Conservation (phyloP, 92 coral and sea anemone genomes). For the Palythoa heliodiscus region DNA sequence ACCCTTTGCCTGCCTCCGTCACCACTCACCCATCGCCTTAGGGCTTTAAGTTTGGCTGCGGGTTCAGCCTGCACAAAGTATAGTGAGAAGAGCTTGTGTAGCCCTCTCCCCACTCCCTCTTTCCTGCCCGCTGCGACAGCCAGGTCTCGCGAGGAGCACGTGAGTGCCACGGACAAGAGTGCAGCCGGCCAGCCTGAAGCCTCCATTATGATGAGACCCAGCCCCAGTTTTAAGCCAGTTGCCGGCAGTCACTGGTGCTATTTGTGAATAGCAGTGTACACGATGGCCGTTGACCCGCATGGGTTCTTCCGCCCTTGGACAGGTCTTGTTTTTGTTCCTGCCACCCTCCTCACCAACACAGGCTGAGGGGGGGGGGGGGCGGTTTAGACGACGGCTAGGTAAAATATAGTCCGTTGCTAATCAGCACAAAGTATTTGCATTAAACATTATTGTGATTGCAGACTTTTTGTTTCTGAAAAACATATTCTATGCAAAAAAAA, state of each 20-base stretch:
- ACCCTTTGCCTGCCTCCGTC: too few relatives aligned
- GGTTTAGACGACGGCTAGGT: too few relatives aligned
- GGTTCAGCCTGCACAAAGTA: slow-evolving; percentile 27
- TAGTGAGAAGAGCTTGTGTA: slow-evolving; percentile 25
- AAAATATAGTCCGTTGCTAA: too few relatives aligned
- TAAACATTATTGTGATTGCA: too few relatives aligned
- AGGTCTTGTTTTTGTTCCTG: too few relatives aligned
- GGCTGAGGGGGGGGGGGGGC: background rate
- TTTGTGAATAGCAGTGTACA: background rate
- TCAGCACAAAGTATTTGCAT: too few relatives aligned
- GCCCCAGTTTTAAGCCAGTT: background rate
- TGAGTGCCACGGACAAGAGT: slow-evolving; percentile 24
- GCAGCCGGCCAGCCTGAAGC: slow-evolving; percentile 30
- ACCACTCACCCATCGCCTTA: slow-evolving; percentile 35
- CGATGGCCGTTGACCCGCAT: background rate
- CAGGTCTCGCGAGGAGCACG: background rate
- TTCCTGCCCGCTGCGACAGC: slow-evolving; percentile 22
- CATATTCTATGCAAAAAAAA: too few relatives aligned
- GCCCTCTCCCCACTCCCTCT: slow-evolving; percentile 23
- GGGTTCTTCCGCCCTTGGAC: too few relatives aligned
- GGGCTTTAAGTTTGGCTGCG: slow-evolving; percentile 25
- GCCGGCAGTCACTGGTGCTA: slow-evolving; percentile 18
- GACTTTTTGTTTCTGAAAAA: too few relatives aligned
- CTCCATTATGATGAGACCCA: background rate
- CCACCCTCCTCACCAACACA: background rate